Percentiles rank a stretch among this genome's conserved stretches.
These are phyloP conservation scores for Percopsis transmontana DNA, from an alignment of 2,113 vertebrate genomes.

Conservation along the genomic window DNA sequence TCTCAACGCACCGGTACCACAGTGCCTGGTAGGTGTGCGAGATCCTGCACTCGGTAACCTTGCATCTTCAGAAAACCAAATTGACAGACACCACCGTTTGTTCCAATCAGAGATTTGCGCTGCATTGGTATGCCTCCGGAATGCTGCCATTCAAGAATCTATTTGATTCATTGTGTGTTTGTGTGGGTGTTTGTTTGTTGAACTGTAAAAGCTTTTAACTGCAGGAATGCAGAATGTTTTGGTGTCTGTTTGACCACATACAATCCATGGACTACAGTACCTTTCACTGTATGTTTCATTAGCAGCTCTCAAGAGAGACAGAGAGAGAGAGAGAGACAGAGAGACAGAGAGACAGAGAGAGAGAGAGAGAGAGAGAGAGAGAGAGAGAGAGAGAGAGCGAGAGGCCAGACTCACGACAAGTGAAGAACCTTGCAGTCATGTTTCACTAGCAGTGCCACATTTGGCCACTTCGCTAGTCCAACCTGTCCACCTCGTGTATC, in stretches of 20 bases:
- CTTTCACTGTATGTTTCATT: too few species aligned
- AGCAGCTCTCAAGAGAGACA: not conserved
- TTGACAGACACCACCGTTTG: constrained; percentile 62
- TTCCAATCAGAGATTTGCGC: constrained; percentile 59
- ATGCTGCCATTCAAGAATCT: constrained; percentile 60
- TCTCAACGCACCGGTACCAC: not conserved
- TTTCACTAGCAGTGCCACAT: too few species aligned
- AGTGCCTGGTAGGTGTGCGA: constrained; percentile 24
- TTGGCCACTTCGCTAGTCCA: too few species aligned
- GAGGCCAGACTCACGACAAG: not conserved
- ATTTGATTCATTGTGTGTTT: constrained; percentile 34
- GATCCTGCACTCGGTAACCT: constrained; percentile 54
- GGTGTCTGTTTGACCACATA: not conserved
- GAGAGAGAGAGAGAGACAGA: not conserved
- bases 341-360: not conserved
- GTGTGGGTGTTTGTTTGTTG: not conserved
- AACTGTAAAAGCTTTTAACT: too few species aligned
- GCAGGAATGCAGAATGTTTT: too few species aligned
- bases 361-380: constrained; percentile 9
- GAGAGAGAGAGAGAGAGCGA: constrained; percentile 15
- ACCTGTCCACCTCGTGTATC: too few species aligned
- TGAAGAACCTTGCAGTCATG: too few species aligned
- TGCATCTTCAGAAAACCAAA: constrained; percentile 64
- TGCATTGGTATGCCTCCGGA: constrained; percentile 46
- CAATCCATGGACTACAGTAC: too few species aligned